Percentiles rank a stretch among this genome's conserved stretches.
Conservation (phyloP, 2,888 invertebrate genomes). For the Osmoderma eremita region DNA sequence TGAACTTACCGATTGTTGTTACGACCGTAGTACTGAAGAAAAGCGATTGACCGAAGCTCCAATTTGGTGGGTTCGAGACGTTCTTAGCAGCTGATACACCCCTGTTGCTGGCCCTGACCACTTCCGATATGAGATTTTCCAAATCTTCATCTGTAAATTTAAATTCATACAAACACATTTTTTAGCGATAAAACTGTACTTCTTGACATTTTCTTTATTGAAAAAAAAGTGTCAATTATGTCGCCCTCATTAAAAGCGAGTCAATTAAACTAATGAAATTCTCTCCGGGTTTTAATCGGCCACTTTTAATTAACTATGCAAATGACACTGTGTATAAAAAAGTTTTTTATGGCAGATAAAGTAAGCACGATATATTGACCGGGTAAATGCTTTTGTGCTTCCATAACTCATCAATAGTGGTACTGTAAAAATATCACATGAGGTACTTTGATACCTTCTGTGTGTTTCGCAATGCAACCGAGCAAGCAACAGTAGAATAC, state of each 20-base stretch:
- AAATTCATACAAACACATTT: too few relatives aligned
- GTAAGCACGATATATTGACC: too few relatives aligned
- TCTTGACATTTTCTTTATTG: background rate
- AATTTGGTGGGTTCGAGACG: constrained; percentile 82
- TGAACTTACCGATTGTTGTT: constrained; percentile 81
- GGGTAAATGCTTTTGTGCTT: too few relatives aligned
- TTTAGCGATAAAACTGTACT: too few relatives aligned
- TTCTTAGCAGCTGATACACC: constrained; percentile 82
- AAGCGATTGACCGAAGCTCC: constrained; percentile 90
- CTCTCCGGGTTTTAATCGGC: too few relatives aligned
- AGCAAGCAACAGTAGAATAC: background rate
- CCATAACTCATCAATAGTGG: too few relatives aligned
- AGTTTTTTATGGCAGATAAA: too few relatives aligned
- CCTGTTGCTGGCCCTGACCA: constrained; percentile 78
- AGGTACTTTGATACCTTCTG: too few relatives aligned
- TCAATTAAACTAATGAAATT: constrained; percentile 15
- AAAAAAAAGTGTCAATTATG: too few relatives aligned
- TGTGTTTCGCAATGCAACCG: background rate
- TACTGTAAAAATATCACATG: too few relatives aligned
- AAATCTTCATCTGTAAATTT: constrained; percentile 75
- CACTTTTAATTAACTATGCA: too few relatives aligned
- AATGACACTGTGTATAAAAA: too few relatives aligned
- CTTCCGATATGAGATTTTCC: constrained; percentile 76
- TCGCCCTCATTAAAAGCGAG: background rate
- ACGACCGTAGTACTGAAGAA: constrained; percentile 90